A percentile compares a stretch with the other conserved stretches of the same genome.
phyloP scores from a whole-genome alignment of 2,888 invertebrate species.

The Drosophila anomalata region DNA sequence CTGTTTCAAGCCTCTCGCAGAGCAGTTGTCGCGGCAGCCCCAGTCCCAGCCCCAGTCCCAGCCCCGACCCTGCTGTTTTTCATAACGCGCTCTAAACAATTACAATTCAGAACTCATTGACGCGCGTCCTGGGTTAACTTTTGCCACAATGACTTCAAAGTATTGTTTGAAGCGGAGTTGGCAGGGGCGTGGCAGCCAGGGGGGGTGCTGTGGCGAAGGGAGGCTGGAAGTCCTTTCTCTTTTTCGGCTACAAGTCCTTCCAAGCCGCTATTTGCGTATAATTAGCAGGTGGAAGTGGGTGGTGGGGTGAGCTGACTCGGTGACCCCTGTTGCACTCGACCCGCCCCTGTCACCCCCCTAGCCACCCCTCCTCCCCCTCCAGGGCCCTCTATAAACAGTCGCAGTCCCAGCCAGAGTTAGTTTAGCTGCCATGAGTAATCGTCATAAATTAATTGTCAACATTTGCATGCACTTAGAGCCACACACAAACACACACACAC shows the following conservation, averaged over 20 bases:
- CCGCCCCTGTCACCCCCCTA: background rate
- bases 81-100: conserved; percentile 73
- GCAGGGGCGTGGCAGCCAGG: background rate
- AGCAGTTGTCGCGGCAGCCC: conserved; percentile 77
- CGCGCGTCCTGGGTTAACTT: conserved; percentile 64
- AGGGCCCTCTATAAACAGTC: conserved; percentile 53
- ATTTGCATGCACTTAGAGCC: conserved; percentile 78
- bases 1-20: conserved; percentile 76
- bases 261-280: background rate
- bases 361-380: too few relatives aligned
- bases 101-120: conserved; percentile 82
- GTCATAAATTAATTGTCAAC: conserved; percentile 83
- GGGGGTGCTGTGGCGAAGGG: too few relatives aligned
- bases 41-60: conserved; percentile 38
- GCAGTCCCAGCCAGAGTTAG: conserved; percentile 63
- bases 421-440: conserved; percentile 82
- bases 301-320: background rate
- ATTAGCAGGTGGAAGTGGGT: conserved; percentile 1
- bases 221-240: background rate
- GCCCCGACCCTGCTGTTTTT: background rate
- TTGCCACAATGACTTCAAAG: conserved; percentile 72
- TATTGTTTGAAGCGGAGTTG: conserved; percentile 48
- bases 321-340: background rate
- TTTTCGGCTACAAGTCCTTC: background rate
- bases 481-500: conserved; percentile 41